Base-by-base conservation (phyloP, 1,140 invertebrate species). In the Araneus ventricosus region DNA sequence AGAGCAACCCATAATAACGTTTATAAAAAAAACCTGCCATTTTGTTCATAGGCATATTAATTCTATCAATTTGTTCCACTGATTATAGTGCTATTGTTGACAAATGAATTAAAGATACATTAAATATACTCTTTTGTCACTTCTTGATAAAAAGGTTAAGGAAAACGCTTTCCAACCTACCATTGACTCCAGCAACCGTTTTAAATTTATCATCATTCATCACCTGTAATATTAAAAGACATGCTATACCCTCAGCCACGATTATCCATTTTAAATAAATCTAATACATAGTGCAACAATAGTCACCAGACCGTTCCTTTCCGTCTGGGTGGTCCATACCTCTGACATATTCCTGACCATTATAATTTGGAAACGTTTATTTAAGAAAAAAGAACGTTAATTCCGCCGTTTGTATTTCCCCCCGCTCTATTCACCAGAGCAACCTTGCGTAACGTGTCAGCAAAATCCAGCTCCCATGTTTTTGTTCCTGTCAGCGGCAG, bases 361-460 rank as follows among this genome's bases (percentile, higher is more conserved):
- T 52, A 52, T 57, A 45, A 84, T 84, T 84, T 45, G n/a, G 82
- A 84, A 52, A 27, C 82, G 82, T 34, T 84, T 84, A 52, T 52
- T 84, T 84, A 30, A 84, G 41, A 45, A 84, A 84, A 84, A 84
- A 52, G 45, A 30, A 84, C 30, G 41, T n/a, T 84, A 84, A 84
- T 84, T 84, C 82, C 24, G 45, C 27, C 39, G 45, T 57, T 57
- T 84, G 45, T 57, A 84, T 84, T 57, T 37, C 30, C 27, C 20
- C 70, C 30, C 70, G 3, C 20, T 20, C 70, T 75, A 34, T 75
- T 75, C 70, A 75, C 30, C 17, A 75, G 34, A 75, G 70, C 70
- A 75, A 6, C 6, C 70, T 75, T 75, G 70, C 70, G 70, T 75
- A 75, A 34, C 70, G 70, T 37, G 70, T 75, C 70, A 75, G 70